Evolutionary conservation across 1,140 invertebrate genomes (phyloP).

Genomic region (Marisa cornuarietis): DNA sequence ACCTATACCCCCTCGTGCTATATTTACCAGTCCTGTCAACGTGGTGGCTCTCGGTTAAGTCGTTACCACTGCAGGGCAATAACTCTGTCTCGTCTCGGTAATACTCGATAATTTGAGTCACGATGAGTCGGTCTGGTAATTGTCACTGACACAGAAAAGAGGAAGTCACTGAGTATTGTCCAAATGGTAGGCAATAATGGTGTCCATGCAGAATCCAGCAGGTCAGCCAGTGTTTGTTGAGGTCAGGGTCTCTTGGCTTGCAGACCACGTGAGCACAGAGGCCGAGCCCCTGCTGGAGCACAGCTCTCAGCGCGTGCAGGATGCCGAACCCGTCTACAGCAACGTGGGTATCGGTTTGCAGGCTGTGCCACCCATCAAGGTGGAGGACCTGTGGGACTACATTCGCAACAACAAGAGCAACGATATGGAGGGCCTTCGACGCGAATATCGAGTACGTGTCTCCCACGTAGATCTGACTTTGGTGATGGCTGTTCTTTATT

Average conservation of each 20-base stretch:
- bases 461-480: no score
- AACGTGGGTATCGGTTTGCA: conserved; percentile 47
- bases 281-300: conserved; percentile 53
- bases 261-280: conserved; percentile 48
- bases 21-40: no score
- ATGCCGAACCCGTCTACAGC: conserved; percentile 56
- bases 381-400: conserved; percentile 62
- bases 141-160: no score
- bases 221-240: no score
- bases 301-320: conserved; percentile 37
- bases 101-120: no score
- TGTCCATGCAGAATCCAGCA: not conserved
- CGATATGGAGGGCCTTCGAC: conserved; percentile 54
- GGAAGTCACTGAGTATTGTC: no score
- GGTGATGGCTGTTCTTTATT: no score
- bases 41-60: no score
- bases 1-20: no score
- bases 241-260: not conserved
- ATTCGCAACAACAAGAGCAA: conserved; percentile 55
- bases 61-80: no score
- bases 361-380: conserved; percentile 45
- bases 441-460: conserved; percentile 52
- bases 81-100: no score
- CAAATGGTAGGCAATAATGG: not conserved
- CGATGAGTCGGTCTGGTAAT: no score